phyloP scores from a whole-genome alignment of 2,797 vertebrate genomes.

The Tinamus major region DNA sequence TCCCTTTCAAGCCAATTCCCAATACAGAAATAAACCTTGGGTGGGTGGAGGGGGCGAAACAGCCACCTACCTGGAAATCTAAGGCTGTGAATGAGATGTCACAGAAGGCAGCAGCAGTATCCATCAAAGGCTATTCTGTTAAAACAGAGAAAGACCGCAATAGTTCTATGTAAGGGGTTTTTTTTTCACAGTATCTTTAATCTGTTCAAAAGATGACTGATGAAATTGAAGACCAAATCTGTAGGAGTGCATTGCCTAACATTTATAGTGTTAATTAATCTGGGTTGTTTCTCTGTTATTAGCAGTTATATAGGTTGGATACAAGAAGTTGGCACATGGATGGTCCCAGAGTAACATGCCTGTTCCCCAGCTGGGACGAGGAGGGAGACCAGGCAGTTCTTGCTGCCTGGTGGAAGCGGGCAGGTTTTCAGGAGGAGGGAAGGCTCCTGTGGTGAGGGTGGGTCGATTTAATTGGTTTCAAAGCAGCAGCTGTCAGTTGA shows the following conservation, averaged over 20 bases:
- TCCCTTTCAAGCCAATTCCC: slow-evolving; percentile 39
- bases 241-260: neutral
- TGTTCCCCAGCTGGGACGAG: neutral
- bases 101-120: neutral
- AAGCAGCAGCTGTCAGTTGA: neutral
- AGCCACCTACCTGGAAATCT: slow-evolving; percentile 53
- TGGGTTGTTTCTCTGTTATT: neutral
- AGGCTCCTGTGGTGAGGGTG: neutral
- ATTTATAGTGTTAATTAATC: neutral
- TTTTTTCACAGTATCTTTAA: neutral
- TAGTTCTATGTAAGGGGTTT: neutral
- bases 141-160: neutral
- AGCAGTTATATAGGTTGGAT: neutral
- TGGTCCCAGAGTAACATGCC: fast-evolving
- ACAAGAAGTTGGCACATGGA: neutral
- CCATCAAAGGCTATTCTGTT: neutral
- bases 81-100: slow-evolving; percentile 28
- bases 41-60: slow-evolving; percentile 41
- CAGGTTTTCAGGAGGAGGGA: fast-evolving
- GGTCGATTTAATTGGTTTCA: neutral
- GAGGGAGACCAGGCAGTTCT: neutral
- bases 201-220: neutral
- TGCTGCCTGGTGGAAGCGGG: neutral
- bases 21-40: slow-evolving; percentile 34
- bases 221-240: neutral